Evolutionary conservation across 2,113 vertebrate genomes (phyloP).

Genomic region (Sinocyclocheilus grahami): DNA sequence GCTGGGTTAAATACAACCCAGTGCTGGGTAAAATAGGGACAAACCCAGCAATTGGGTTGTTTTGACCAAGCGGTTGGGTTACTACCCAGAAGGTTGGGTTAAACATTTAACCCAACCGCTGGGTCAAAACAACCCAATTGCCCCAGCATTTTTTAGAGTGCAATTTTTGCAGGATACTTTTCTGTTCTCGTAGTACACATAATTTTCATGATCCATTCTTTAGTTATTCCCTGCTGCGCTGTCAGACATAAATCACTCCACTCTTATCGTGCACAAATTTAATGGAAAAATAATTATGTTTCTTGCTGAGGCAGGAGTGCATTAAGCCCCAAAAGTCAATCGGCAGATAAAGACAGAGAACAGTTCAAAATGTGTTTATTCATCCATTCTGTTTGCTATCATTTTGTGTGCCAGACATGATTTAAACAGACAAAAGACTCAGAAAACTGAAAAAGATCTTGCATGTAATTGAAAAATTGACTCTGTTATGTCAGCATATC

Average conservation of each 20-base stretch:
- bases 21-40: too few relatives aligned
- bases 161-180: neutral
- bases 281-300: constrained; percentile 51
- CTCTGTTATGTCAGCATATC: neutral
- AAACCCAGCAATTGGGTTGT: too few relatives aligned
- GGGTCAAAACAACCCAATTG: too few relatives aligned
- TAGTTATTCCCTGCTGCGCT: constrained; percentile 1
- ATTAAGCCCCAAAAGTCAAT: constrained; percentile 40
- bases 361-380: constrained; percentile 4
- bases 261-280: constrained; percentile 34
- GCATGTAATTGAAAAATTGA: neutral
- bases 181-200: neutral
- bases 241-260: constrained; percentile 36
- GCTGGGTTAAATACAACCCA: too few relatives aligned
- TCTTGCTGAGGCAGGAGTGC: constrained; percentile 39
- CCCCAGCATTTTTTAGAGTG: too few relatives aligned
- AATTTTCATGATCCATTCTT: constrained; percentile 3
- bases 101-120: too few relatives aligned
- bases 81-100: too few relatives aligned
- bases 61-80: too few relatives aligned
- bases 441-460: constrained; percentile 13
- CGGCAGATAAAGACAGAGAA: constrained; percentile 34
- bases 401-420: constrained; percentile 15
- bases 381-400: constrained; percentile 1
- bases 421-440: constrained; percentile 22